Percentiles rank a stretch among this genome's conserved stretches.
These are phyloP conservation scores for Distichodus sexfasciatus DNA, from an alignment of 2,797 vertebrate genomes.

Conservation along the genomic window DNA sequence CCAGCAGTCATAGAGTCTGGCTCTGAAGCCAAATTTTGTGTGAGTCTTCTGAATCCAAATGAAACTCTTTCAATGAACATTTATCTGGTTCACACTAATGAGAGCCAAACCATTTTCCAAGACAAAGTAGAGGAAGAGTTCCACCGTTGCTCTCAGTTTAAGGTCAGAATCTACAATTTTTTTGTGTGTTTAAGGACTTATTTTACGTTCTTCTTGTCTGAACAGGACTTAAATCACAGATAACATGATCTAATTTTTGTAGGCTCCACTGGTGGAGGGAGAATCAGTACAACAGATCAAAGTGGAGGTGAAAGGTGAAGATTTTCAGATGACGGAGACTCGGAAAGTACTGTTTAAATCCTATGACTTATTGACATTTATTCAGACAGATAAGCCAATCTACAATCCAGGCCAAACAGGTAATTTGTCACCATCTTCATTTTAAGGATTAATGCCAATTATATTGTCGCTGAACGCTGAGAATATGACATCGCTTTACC, in stretches of 20 bases:
- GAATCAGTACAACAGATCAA: conserved; percentile 38
- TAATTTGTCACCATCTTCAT: conserved; percentile 38
- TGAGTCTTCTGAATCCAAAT: conserved; percentile 61
- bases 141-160: conserved; percentile 58
- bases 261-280: conserved; percentile 56
- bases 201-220: neutral
- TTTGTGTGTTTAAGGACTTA: no score
- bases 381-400: conserved; percentile 88
- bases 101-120: conserved; percentile 51
- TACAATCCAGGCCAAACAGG: conserved; percentile 85
- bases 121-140: conserved; percentile 46
- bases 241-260: neutral
- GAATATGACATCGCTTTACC: neutral
- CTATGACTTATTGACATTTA: conserved; percentile 64
- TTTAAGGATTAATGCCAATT: neutral
- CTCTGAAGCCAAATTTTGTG: conserved; percentile 59
- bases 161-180: conserved; percentile 60
- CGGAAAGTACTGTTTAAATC: conserved; percentile 70
- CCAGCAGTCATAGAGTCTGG: conserved; percentile 64
- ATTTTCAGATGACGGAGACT: conserved; percentile 65
- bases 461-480: neutral
- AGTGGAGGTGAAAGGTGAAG: conserved; percentile 69
- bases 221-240: neutral
- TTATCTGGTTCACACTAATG: conserved; percentile 39
- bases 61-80: conserved; percentile 64